phyloP scores from a whole-genome alignment of 1,140 invertebrate genomes.

The Papilio xuthus region DNA sequence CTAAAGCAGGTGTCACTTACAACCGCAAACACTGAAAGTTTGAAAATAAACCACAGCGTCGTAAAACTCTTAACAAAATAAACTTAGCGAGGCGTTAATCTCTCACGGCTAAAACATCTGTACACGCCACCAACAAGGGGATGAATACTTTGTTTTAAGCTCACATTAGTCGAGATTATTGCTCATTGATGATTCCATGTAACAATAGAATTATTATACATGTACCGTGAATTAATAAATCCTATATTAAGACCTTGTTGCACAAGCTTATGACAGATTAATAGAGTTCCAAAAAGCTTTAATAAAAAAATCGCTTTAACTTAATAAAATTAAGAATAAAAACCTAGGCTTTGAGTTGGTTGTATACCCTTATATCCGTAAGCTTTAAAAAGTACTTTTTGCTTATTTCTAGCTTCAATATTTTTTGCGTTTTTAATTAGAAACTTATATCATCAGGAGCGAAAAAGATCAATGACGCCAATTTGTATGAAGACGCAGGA shows the following conservation, averaged over 20 bases:
- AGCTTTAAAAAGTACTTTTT: too few species aligned
- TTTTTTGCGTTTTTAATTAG: too few species aligned
- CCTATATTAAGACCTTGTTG: background rate
- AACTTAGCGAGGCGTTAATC: conserved; percentile 70
- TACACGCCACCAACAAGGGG: conserved; percentile 54
- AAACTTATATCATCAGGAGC: background rate
- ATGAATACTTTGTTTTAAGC: conserved; percentile 59
- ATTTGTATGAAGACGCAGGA: background rate
- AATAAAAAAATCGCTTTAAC: background rate
- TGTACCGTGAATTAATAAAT: background rate
- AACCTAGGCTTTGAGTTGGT: too few species aligned
- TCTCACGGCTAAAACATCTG: conserved; percentile 68
- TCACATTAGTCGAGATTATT: conserved; percentile 46
- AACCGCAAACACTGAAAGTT: conserved; percentile 61
- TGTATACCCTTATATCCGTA: too few species aligned
- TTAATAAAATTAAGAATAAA: too few species aligned
- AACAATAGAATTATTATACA: conserved; percentile 37
- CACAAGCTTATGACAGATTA: background rate
- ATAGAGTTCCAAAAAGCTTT: background rate
- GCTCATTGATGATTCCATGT: conserved; percentile 23
- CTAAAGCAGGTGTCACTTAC: conserved; percentile 74
- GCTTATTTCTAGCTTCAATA: too few species aligned
- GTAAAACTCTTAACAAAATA: conserved; percentile 78
- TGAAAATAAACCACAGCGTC: conserved; percentile 69
- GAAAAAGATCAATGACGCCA: background rate